Base-by-base conservation (phyloP, 2,113 vertebrate species). In the Anhinga rufa region DNA sequence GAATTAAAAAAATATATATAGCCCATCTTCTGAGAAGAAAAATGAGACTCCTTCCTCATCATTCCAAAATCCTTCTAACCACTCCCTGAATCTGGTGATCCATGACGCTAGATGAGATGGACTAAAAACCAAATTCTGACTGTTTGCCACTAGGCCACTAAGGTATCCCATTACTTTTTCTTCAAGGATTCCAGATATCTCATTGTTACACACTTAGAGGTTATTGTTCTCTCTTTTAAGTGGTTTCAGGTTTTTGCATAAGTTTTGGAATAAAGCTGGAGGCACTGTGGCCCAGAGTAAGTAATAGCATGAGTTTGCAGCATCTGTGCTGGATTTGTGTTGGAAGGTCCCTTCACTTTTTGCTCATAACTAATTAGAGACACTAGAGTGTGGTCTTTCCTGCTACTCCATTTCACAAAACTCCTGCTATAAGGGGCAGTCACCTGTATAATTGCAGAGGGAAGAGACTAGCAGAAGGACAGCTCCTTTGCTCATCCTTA, bases 261-360 rank as follows among this genome's bases (percentile, higher is more conserved):
- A 93, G 83, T 88, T 96, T 86, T 91, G 92, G 81, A 96, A 93
- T 91, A 97, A 94, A 84, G 88, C 96, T 94, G 57, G 77, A 95
- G 93, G 88, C 92, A 61, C 60, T 0, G 0, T 93, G 91, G 95
- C 92, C 86, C n/a, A 72, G 74, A 22, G 69, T 86, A 51, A 32
- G 36, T 28, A 60, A 82, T 8, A 91, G 81, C 83, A 83, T 12
- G 51, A 74, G 75, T 82, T 72, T 89, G 78, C n/a, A 74, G 64
- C 93, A 90, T 92, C 91, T 92, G 88, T 90, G 42, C 82, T 90
- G 88, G 87, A 54, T 96, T 95, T 95, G 60, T 86, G 44, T 83
- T 95, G 95, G 88, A 92, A 83, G 57, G 31, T 82, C 74, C 81
- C 46, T 72, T 95, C 40, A 8, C 36, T 89, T 75, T 86, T 89